phyloP scores from a whole-genome alignment of 2,797 vertebrate species.

The Cottoperca gobio region DNA sequence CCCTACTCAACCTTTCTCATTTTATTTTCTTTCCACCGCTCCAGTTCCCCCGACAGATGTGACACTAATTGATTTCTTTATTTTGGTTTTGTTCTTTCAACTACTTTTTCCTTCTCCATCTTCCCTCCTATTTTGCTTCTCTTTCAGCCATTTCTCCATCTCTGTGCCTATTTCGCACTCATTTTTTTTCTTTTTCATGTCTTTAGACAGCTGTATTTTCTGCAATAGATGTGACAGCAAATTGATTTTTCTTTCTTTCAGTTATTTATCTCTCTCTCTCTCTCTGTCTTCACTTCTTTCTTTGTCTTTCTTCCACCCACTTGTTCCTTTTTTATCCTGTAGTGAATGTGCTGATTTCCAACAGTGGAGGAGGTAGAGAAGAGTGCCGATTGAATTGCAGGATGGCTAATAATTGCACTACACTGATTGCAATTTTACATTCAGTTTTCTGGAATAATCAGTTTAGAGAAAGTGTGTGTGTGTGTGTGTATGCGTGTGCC shows the following conservation, averaged over 20 bases:
- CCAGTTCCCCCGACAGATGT: conserved; percentile 42
- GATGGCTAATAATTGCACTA: conserved; percentile 76
- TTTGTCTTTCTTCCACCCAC: conserved; percentile 50
- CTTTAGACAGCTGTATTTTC: conserved; percentile 16
- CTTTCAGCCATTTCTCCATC: conserved; percentile 3
- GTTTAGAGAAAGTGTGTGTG: conserved; percentile 56
- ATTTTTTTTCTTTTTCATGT: background rate
- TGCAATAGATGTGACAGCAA: conserved; percentile 38
- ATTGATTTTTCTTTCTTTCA: conserved; percentile 41
- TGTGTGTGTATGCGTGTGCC: conserved; percentile 9
- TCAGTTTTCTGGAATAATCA: conserved; percentile 78
- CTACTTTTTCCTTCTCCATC: conserved; percentile 14
- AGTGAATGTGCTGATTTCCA: conserved; percentile 60
- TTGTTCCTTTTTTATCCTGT: conserved; percentile 40
- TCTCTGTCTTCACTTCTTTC: conserved; percentile 25
- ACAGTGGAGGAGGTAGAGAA: conserved; percentile 44
- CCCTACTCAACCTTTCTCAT: conserved; percentile 34
- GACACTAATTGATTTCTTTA: conserved; percentile 61
- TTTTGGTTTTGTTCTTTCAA: conserved; percentile 49
- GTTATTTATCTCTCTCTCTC: background rate
- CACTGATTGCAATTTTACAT: conserved; percentile 80
- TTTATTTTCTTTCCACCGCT: conserved; percentile 31
- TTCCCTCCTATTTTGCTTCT: conserved; percentile 22
- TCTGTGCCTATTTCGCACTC: conserved; percentile 19
- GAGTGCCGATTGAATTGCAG: conserved; percentile 65